Evolutionary conservation across 2,888 invertebrate genomes (phyloP).

Genomic region (Synergus laeviventris): DNA sequence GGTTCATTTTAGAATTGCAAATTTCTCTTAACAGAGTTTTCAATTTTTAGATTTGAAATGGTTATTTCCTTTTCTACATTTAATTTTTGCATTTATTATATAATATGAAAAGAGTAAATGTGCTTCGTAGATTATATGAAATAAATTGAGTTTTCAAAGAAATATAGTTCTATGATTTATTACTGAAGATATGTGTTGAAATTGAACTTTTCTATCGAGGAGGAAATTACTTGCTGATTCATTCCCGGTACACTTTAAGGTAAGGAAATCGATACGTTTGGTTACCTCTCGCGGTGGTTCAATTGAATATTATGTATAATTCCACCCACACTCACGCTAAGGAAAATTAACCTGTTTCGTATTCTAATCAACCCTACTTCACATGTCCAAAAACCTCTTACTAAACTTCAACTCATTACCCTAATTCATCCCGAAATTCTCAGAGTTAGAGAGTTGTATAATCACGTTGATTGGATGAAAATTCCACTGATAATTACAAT

Average conservation of each 20-base stretch:
- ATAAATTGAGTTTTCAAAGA: background rate
- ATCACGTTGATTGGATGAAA: background rate
- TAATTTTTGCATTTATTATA: background rate
- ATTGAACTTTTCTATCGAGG: background rate
- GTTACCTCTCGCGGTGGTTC: conserved; percentile 52
- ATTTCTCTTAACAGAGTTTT: too few species aligned
- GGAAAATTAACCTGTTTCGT: conserved; percentile 61
- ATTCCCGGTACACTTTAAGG: conserved; percentile 48
- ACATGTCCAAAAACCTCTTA: conserved; percentile 65
- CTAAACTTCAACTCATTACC: conserved; percentile 66
- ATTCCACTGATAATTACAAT: too few species aligned
- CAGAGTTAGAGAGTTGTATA: background rate
- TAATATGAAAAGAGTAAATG: background rate
- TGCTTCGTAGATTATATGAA: background rate
- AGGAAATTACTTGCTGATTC: conserved; percentile 8
- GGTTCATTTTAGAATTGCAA: too few species aligned
- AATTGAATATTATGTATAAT: conserved; percentile 60
- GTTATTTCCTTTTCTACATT: too few species aligned
- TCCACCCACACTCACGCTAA: background rate
- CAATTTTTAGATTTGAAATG: too few species aligned
- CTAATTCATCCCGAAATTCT: conserved; percentile 44
- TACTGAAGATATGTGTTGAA: background rate
- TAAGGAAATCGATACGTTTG: conserved; percentile 59
- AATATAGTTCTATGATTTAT: conserved; percentile 4
- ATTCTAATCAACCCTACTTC: conserved; percentile 67